Conservation (phyloP, 2,888 invertebrate species). For the Apocheima hispidaria region DNA sequence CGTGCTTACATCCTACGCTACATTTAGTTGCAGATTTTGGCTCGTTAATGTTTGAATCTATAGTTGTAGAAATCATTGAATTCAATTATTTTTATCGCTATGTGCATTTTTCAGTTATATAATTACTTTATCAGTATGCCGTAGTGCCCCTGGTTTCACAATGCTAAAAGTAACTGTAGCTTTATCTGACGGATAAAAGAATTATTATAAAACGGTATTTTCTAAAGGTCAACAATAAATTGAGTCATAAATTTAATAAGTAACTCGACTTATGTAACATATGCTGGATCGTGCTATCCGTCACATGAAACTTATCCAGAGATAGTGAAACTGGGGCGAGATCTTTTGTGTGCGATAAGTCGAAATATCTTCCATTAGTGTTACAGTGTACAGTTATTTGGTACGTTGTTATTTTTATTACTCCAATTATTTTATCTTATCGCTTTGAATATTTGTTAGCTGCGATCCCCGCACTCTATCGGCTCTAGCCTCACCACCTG, state of each 20-base stretch:
- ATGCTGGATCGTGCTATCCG: background rate
- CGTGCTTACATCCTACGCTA: no score
- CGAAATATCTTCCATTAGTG: constrained; percentile 76
- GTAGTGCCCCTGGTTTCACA: constrained; percentile 12
- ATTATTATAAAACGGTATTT: background rate
- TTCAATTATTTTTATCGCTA: constrained; percentile 39
- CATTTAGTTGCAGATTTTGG: no score
- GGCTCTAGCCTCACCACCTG: constrained; percentile 29
- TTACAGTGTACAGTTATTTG: constrained; percentile 66
- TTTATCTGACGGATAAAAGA: background rate
- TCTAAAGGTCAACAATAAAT: background rate
- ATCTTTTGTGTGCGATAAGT: constrained; percentile 51
- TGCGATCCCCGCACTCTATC: constrained; percentile 64
- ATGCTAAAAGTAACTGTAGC: background rate
- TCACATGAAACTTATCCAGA: constrained; percentile 1
- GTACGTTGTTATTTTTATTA: constrained; percentile 64
- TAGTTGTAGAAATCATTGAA: no score
- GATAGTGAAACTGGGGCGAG: constrained; percentile 9
- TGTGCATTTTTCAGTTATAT: constrained; percentile 48
- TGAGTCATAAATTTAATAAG: background rate
- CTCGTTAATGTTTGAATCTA: no score
- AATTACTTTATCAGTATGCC: constrained; percentile 16
- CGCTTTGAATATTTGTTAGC: constrained; percentile 64
- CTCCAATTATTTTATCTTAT: constrained; percentile 62
- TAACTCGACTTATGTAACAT: background rate